Conservation (phyloP, 2,113 vertebrate species). For the Vidua chalybeata region DNA sequence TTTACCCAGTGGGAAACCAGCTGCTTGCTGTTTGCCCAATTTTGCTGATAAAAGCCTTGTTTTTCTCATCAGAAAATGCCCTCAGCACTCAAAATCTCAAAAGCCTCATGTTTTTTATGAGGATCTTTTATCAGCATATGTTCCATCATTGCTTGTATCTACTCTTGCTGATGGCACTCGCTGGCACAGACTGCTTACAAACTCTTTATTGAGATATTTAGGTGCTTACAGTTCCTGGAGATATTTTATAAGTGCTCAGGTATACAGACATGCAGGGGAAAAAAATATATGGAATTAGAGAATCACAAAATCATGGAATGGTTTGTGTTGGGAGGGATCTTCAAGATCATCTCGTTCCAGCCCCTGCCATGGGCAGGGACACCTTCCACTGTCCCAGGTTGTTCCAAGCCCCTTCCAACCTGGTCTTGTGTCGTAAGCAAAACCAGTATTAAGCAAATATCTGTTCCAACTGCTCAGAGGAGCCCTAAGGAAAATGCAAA, state of each 20-base stretch:
- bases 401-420: background rate
- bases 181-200: background rate
- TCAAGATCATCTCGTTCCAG: fast-evolving
- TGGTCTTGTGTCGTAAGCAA: background rate
- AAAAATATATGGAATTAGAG: background rate
- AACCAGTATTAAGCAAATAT: background rate
- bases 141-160: background rate
- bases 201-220: background rate
- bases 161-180: background rate
- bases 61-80: background rate
- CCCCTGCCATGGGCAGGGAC: background rate
- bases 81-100: background rate
- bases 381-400: background rate
- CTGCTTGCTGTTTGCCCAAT: background rate
- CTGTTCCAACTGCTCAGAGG: background rate
- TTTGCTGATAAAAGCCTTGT: background rate
- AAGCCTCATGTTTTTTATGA: background rate
- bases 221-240: background rate
- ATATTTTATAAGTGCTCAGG: background rate
- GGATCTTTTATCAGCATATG: background rate
- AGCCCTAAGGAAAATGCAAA: background rate
- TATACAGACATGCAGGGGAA: background rate
- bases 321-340: background rate
- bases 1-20: background rate
- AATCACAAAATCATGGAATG: background rate